These are phyloP conservation scores for Capromys pilorides DNA, from an alignment of 2,797 vertebrate species.

Conservation along the genomic window DNA sequence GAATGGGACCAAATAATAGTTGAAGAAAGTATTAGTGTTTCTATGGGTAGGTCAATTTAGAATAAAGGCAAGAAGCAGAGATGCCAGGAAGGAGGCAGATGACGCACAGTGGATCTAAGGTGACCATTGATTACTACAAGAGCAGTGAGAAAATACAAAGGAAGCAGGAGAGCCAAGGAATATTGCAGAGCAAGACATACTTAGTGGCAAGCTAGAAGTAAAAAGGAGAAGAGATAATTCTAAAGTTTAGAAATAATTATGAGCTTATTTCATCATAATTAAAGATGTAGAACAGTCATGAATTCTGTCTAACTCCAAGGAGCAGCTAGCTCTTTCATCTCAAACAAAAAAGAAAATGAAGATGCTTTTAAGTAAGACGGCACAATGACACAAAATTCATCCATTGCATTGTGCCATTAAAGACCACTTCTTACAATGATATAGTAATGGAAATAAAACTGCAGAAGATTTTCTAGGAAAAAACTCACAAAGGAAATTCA, in stretches of 20 bases:
- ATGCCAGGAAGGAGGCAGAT: slow-evolving; percentile 1
- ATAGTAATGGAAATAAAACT: slow-evolving; percentile 60
- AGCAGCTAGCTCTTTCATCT: slow-evolving; percentile 42
- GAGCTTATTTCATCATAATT: slow-evolving; percentile 50
- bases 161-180: slow-evolving; percentile 35
- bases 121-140: not conserved
- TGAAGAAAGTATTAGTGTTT: slow-evolving; percentile 15
- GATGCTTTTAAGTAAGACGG: not conserved
- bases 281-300: slow-evolving; percentile 24
- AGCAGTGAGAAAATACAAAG: slow-evolving; percentile 2
- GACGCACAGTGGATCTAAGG: not conserved
- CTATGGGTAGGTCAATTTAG: not conserved
- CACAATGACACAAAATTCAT: slow-evolving; percentile 30
- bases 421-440: slow-evolving; percentile 55
- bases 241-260: slow-evolving; percentile 56
- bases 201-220: slow-evolving; percentile 7
- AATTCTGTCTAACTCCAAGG: not conserved
- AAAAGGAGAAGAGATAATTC: slow-evolving; percentile 39
- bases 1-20: slow-evolving; percentile 47
- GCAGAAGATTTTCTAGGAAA: slow-evolving; percentile 27
- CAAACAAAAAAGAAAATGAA: slow-evolving; percentile 38
- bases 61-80: slow-evolving; percentile 50
- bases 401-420: not conserved
- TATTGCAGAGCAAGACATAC: slow-evolving; percentile 10
- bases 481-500: slow-evolving; percentile 41